These are phyloP conservation scores for Glaucopsyche alexis DNA, from an alignment of 2,888 invertebrate genomes.

Conservation along the genomic window DNA sequence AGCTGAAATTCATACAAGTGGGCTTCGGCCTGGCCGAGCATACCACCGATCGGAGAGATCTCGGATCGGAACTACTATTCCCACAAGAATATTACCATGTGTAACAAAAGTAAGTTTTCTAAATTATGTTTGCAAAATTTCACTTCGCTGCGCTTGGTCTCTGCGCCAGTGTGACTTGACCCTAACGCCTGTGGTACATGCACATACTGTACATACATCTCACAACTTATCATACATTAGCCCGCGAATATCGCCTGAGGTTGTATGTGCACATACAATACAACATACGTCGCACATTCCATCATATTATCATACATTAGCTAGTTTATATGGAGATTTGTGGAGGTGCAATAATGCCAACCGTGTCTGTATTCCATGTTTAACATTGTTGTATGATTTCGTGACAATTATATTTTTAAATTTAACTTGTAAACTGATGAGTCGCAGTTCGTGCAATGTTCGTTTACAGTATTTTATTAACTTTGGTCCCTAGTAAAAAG, in stretches of 20 bases:
- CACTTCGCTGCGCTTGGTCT: too few relatives aligned
- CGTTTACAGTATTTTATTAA: neutral
- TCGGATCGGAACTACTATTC: too few relatives aligned
- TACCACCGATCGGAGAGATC: too few relatives aligned
- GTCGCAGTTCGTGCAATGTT: too few relatives aligned
- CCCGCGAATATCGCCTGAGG: conserved; percentile 10
- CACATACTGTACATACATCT: neutral
- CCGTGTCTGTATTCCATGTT: neutral
- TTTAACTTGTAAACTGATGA: too few relatives aligned
- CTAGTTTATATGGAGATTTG: conserved; percentile 10
- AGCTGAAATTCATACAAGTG: too few relatives aligned
- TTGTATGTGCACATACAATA: neutral
- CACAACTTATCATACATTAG: conserved; percentile 6
- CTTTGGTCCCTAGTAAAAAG: too few relatives aligned
- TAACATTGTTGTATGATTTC: neutral
- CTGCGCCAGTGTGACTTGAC: neutral
- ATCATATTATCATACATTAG: conserved; percentile 10
- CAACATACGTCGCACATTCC: neutral
- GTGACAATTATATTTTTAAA: neutral
- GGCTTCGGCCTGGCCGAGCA: too few relatives aligned
- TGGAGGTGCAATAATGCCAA: neutral
- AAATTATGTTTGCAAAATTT: too few relatives aligned
- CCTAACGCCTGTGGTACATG: neutral
- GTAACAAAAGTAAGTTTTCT: too few relatives aligned
- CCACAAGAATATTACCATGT: too few relatives aligned